These are phyloP conservation scores for Prenolepis imparis DNA, from an alignment of 2,888 invertebrate species.

Conservation along the genomic window DNA sequence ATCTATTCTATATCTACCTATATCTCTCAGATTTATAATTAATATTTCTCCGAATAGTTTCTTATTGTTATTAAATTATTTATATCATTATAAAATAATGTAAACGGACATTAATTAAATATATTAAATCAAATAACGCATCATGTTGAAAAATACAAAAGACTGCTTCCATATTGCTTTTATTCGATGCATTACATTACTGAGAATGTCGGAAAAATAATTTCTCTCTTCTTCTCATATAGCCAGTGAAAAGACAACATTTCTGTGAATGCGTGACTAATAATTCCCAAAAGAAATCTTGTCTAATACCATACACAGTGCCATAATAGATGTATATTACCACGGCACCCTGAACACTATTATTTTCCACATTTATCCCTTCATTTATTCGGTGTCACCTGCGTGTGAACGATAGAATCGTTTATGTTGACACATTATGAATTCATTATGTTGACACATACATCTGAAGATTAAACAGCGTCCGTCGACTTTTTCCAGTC, in stretches of 20 bases:
- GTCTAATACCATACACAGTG: slow-evolving; percentile 41
- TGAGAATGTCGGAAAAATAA: neutral
- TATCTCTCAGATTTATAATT: no score
- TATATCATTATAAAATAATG: neutral
- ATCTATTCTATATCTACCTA: no score
- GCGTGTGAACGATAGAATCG: slow-evolving; percentile 35
- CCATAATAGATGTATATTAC: slow-evolving; percentile 71
- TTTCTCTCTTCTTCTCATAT: neutral
- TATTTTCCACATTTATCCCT: slow-evolving; percentile 57
- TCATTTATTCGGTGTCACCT: slow-evolving; percentile 52
- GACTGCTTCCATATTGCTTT: neutral
- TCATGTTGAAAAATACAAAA: neutral
- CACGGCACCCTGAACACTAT: slow-evolving; percentile 63
- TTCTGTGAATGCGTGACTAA: slow-evolving; percentile 54
- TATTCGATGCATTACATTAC: neutral
- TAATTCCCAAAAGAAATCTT: slow-evolving; percentile 58
- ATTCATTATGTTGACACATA: slow-evolving; percentile 21
- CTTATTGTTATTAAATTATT: neutral
- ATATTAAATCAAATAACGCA: neutral
- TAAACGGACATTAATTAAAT: neutral
- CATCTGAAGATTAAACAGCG: neutral
- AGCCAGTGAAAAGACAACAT: neutral
- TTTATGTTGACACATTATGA: slow-evolving; percentile 37
- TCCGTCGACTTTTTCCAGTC: neutral
- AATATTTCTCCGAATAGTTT: no score